Percentiles rank a stretch among this genome's conserved stretches.
Evolutionary conservation across 2,888 invertebrate species (phyloP).

Genomic region (Acanthococcus lagerstroemiae): DNA sequence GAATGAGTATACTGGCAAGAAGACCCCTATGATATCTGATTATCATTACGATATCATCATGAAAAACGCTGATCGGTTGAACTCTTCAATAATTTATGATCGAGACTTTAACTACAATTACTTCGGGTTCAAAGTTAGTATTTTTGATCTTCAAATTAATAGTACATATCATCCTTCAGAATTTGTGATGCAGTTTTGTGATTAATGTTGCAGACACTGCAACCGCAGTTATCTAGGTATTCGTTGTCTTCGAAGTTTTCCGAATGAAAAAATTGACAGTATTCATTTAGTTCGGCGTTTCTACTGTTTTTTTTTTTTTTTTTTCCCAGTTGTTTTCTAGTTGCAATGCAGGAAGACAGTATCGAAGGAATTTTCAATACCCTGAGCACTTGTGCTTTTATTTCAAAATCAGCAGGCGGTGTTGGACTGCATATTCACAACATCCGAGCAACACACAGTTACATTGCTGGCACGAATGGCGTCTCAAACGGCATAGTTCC

Average conservation of each 20-base stretch:
- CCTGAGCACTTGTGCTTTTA: slow-evolving; percentile 81
- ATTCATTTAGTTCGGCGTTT: no score
- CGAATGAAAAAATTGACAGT: no score
- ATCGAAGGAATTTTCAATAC: slow-evolving; percentile 93
- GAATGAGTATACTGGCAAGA: slow-evolving; percentile 60
- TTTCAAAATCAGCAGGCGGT: slow-evolving; percentile 95
- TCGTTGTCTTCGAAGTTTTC: no score
- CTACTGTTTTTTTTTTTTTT: no score
- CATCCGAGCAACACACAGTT: slow-evolving; percentile 82
- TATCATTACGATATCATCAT: slow-evolving; percentile 69
- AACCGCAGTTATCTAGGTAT: slow-evolving; percentile 79
- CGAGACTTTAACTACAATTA: slow-evolving; percentile 95
- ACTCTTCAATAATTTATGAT: slow-evolving; percentile 93
- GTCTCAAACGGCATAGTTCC: slow-evolving; percentile 92
- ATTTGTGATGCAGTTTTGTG: slow-evolving; percentile 97
- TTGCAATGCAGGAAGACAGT: slow-evolving; percentile 90
- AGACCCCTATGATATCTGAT: slow-evolving; percentile 77
- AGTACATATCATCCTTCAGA: no score
- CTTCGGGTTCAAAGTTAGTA: slow-evolving; percentile 81
- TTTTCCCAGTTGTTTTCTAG: slow-evolving; percentile 83
- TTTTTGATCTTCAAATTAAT: no score
- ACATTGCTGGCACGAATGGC: slow-evolving; percentile 89
- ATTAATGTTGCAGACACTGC: slow-evolving; percentile 85
- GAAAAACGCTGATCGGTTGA: slow-evolving; percentile 76
- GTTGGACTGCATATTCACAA: slow-evolving; percentile 94